Percentiles rank a stretch among this genome's conserved stretches.
Conservation (phyloP, 1,140 invertebrate species). For the Ylistrum balloti region DNA sequence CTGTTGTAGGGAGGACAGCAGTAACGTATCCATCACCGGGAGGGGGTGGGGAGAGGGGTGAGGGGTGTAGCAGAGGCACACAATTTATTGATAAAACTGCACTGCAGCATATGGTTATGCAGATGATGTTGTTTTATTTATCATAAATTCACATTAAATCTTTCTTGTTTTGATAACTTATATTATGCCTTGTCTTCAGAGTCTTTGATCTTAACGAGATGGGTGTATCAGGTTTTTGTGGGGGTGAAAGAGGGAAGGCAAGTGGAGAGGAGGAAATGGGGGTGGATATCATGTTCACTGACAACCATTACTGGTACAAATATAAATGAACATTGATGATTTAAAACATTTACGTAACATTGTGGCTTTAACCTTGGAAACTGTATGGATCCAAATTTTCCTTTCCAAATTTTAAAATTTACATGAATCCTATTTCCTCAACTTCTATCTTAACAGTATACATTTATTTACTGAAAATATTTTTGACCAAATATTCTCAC, state of each 20-base stretch:
- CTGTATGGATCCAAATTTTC: no score
- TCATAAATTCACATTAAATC: neutral
- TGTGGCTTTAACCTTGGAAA: no score
- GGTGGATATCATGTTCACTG: no score
- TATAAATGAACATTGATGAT: no score
- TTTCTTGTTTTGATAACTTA: neutral
- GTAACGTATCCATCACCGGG: neutral
- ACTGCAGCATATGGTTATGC: neutral
- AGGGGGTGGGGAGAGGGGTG: neutral
- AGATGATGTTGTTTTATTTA: slow-evolving; percentile 22
- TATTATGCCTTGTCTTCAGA: neutral
- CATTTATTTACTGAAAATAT: no score
- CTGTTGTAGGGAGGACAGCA: neutral
- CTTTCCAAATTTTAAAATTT: no score
- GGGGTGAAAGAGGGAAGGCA: neutral
- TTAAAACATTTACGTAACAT: no score
- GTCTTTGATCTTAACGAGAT: neutral
- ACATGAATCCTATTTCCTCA: no score
- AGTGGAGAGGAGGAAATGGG: no score
- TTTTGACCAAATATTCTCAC: slow-evolving; percentile 63
- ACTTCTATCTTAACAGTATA: no score
- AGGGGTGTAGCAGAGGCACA: no score
- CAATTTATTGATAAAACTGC: neutral
- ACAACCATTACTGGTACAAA: no score
- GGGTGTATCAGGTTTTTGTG: neutral